Evolutionary conservation across 1,140 invertebrate genomes (phyloP).

Genomic region (Branchinecta lynchi): DNA sequence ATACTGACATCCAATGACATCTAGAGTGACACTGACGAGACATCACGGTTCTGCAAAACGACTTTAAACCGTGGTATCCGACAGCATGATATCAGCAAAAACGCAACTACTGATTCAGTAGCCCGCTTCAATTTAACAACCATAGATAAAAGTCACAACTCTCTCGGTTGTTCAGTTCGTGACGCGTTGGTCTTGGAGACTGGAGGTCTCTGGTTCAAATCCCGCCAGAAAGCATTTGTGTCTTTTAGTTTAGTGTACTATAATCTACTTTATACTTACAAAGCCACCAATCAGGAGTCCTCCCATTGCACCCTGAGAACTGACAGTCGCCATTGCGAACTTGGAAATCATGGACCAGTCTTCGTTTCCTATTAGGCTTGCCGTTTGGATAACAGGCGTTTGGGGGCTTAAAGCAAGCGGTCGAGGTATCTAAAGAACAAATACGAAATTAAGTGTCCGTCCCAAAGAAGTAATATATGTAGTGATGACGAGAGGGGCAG

Average conservation of each 20-base stretch:
- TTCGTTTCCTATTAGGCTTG: constrained; percentile 30
- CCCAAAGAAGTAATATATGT: too few species aligned
- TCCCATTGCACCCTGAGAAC: constrained; percentile 70
- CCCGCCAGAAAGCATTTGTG: constrained; percentile 1
- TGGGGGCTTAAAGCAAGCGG: neutral
- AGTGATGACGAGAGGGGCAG: too few species aligned
- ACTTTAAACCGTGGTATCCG: too few species aligned
- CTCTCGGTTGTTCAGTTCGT: neutral
- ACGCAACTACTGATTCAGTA: too few species aligned
- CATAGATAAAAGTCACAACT: too few species aligned
- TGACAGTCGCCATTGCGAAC: constrained; percentile 56
- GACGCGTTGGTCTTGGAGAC: neutral
- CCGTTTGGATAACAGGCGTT: neutral
- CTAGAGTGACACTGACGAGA: too few species aligned
- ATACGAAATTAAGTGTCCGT: too few species aligned
- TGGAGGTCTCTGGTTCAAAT: neutral
- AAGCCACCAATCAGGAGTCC: constrained; percentile 52
- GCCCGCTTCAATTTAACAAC: too few species aligned
- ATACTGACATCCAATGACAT: too few species aligned
- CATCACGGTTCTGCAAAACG: too few species aligned
- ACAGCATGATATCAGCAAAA: too few species aligned
- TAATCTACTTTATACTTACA: constrained; percentile 35
- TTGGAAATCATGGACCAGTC: constrained; percentile 58
- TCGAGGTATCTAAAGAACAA: neutral
- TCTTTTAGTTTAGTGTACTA: neutral